Conservation (phyloP, 2,113 vertebrate genomes). For the Proteles cristata region DNA sequence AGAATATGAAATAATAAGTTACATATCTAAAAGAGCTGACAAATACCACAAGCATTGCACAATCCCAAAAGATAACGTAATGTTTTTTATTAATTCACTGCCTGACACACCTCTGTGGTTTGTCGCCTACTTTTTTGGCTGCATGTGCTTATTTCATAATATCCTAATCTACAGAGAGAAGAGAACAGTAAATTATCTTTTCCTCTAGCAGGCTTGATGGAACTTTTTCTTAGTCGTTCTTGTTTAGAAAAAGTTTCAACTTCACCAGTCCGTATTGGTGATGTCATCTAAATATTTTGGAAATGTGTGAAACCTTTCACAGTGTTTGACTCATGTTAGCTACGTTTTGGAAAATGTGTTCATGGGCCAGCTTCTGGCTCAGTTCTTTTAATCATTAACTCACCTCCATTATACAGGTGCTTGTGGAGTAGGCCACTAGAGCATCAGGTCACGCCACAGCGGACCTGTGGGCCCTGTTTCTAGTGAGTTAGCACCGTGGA, state of each 20-base stretch:
- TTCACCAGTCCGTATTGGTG: background rate
- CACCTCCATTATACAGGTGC: background rate
- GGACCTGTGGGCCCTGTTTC: background rate
- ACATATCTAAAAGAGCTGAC: constrained; percentile 12
- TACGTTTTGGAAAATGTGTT: background rate
- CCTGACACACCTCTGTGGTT: constrained; percentile 21
- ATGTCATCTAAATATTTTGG: background rate
- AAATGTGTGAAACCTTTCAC: background rate
- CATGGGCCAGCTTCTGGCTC: background rate
- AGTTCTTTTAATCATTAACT: background rate
- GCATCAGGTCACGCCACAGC: background rate
- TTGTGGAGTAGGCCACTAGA: background rate
- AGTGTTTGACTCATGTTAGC: background rate
- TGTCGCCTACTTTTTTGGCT: constrained; percentile 23
- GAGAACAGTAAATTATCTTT: background rate
- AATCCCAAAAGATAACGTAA: constrained; percentile 31
- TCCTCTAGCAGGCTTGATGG: background rate
- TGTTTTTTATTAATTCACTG: constrained; percentile 52
- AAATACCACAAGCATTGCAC: constrained; percentile 29
- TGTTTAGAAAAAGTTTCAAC: background rate
- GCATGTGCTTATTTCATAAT: background rate
- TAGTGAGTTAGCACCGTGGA: background rate
- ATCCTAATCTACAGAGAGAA: background rate
- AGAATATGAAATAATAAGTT: background rate
- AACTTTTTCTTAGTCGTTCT: background rate